A percentile compares a stretch with the other conserved stretches of the same genome.
These are phyloP conservation scores for Psephotus haematonotus DNA, from an alignment of 2,113 vertebrate genomes.

Conservation along the genomic window DNA sequence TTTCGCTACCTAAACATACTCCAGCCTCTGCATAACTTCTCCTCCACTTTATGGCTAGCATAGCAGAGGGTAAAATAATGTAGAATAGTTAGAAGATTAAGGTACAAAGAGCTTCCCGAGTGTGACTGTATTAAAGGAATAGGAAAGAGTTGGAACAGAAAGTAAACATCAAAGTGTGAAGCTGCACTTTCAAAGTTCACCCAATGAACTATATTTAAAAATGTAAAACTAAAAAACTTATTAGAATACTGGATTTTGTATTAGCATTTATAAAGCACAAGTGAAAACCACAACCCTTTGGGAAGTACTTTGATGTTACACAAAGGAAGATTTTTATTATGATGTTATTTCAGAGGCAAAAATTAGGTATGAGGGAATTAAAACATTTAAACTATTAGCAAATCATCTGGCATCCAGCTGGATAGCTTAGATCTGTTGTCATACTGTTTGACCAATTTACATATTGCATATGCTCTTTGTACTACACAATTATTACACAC, in stretches of 20 bases:
- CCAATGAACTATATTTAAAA: not conserved
- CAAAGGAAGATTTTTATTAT: not conserved
- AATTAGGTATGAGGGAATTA: not conserved
- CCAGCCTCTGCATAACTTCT: not conserved
- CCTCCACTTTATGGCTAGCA: no score
- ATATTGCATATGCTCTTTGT: not conserved
- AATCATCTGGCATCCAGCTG: not conserved
- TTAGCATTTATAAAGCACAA: slow-evolving; percentile 42
- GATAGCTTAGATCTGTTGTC: not conserved
- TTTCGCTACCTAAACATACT: not conserved
- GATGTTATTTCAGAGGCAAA: not conserved
- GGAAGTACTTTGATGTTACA: not conserved
- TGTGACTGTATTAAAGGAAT: not conserved
- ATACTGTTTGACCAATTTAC: not conserved
- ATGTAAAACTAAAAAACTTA: slow-evolving; percentile 25
- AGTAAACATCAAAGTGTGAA: not conserved
- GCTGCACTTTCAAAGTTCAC: not conserved
- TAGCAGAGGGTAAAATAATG: not conserved
- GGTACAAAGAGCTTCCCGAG: not conserved
- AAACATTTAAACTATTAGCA: not conserved
- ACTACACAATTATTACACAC: not conserved
- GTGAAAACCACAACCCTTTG: not conserved
- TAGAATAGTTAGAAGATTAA: not conserved
- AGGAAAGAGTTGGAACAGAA: not conserved
- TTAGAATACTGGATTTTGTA: slow-evolving; percentile 23